phyloP scores from a whole-genome alignment of 2,888 invertebrate genomes.

The Catocala sponsa region DNA sequence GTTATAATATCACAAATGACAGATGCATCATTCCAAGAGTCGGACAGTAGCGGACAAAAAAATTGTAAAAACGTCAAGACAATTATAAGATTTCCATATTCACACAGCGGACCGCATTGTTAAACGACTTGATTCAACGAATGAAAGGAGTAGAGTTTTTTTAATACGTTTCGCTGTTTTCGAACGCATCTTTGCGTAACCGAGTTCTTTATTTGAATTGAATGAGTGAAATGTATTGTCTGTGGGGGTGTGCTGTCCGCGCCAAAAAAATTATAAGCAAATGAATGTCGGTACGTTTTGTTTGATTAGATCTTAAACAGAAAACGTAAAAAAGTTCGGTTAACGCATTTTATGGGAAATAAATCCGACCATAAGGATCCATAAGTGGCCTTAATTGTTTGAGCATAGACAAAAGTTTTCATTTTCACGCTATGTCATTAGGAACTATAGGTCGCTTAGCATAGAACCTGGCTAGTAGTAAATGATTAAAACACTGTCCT shows the following conservation, averaged over 20 bases:
- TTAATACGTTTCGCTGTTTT: constrained; percentile 62
- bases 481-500: no score
- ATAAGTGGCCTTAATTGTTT: no score
- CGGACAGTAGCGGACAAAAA: constrained; percentile 59
- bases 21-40: constrained; percentile 79
- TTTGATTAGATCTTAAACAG: not conserved
- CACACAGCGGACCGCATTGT: constrained; percentile 65
- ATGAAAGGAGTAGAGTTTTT: constrained; percentile 67
- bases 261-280: constrained; percentile 30
- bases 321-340: no score
- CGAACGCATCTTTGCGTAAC: constrained; percentile 81
- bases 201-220: constrained; percentile 74
- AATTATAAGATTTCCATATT: constrained; percentile 85
- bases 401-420: no score
- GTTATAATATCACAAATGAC: constrained; percentile 83
- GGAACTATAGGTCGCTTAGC: no score
- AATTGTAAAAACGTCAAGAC: constrained; percentile 68
- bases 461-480: no score
- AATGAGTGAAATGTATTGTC: constrained; percentile 62
- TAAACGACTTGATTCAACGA: constrained; percentile 65
- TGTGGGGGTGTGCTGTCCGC: constrained; percentile 45
- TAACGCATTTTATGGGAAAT: no score
- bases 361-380: no score
- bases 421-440: no score
- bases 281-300: constrained; percentile 11